These are phyloP conservation scores for Calliopum simillimum DNA, from an alignment of 2,888 invertebrate species.

Conservation along the genomic window DNA sequence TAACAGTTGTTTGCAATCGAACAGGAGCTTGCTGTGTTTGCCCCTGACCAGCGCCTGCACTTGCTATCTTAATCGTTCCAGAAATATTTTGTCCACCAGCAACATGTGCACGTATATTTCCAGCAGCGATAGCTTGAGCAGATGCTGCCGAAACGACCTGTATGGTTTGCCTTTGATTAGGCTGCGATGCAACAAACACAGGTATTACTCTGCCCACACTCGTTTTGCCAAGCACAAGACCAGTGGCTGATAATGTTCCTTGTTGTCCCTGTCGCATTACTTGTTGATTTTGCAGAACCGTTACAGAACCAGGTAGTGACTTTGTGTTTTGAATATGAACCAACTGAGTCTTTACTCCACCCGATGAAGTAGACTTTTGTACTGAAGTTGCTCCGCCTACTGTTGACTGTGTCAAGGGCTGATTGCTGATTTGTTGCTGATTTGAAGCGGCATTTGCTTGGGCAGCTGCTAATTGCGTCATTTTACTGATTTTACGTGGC, in stretches of 20 bases:
- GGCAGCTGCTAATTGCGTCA: conserved; percentile 69
- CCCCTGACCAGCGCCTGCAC: conserved; percentile 61
- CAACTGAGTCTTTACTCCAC: conserved; percentile 75
- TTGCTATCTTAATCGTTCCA: conserved; percentile 69
- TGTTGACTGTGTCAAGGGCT: conserved; percentile 41
- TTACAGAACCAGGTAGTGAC: conserved; percentile 72
- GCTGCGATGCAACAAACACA: conserved; percentile 72
- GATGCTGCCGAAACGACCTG: conserved; percentile 72
- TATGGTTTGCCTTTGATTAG: conserved; percentile 71
- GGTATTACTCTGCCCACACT: conserved; percentile 76
- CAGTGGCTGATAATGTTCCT: conserved; percentile 62
- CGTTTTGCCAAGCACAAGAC: conserved; percentile 72
- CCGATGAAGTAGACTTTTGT: conserved; percentile 55
- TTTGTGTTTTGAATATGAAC: conserved; percentile 76
- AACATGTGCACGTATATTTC: conserved; percentile 69
- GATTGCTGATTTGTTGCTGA: conserved; percentile 51
- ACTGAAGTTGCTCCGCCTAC: conserved; percentile 47
- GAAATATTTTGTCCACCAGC: conserved; percentile 66
- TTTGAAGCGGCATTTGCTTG: conserved; percentile 51
- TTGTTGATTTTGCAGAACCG: conserved; percentile 81
- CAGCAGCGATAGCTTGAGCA: conserved; percentile 68
- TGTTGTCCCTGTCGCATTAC: conserved; percentile 75
- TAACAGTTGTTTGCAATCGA: conserved; percentile 70
- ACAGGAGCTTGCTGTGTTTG: conserved; percentile 72
- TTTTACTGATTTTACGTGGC: conserved; percentile 73